Conservation (phyloP, 1,140 invertebrate genomes). For the Trachymyrmex cornetzi region DNA sequence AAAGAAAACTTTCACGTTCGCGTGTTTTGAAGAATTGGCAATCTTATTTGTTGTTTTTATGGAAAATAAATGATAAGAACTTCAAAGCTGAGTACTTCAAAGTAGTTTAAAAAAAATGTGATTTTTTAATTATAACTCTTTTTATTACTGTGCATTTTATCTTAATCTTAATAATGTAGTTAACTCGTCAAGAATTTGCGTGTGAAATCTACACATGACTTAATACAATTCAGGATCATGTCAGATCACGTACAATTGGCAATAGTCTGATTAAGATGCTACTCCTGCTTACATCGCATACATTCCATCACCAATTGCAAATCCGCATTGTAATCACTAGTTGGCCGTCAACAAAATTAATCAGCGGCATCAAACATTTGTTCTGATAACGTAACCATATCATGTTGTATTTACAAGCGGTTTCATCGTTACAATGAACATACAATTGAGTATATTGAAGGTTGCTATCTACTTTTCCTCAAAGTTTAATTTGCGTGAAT, state of each 20-base stretch:
- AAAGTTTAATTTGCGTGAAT: neutral
- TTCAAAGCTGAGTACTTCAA: neutral
- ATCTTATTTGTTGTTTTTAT: conserved; percentile 14
- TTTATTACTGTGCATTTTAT: neutral
- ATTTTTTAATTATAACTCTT: neutral
- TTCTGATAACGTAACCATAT: conserved; percentile 21
- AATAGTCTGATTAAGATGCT: conserved; percentile 57
- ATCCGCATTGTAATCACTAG: conserved; percentile 33
- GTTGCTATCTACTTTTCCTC: neutral
- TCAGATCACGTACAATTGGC: conserved; percentile 3
- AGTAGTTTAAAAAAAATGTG: neutral
- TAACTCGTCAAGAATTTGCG: neutral
- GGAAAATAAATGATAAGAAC: neutral
- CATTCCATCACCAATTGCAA: conserved; percentile 42
- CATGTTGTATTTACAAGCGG: neutral
- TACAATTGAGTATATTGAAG: neutral
- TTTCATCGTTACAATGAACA: neutral
- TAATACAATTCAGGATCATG: neutral
- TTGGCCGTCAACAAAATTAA: conserved; percentile 54
- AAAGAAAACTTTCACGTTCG: neutral
- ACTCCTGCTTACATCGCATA: conserved; percentile 23
- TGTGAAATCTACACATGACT: neutral
- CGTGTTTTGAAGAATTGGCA: neutral
- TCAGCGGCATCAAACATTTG: conserved; percentile 35
- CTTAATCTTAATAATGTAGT: neutral